phyloP scores from a whole-genome alignment of 2,113 vertebrate genomes.

The Eretmochelys imbricata region DNA sequence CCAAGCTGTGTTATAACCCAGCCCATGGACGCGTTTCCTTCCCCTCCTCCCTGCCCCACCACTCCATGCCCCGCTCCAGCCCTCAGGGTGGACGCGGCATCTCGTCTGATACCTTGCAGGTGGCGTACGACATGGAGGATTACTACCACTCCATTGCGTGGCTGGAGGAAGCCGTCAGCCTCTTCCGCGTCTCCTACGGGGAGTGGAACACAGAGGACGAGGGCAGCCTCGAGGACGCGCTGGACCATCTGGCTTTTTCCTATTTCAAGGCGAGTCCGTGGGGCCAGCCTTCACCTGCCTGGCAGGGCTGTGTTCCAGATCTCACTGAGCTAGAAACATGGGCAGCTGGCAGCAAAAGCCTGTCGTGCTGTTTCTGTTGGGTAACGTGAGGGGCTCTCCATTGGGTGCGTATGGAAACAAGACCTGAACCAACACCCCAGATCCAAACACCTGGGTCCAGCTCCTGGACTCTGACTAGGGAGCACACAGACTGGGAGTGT shows the following conservation, averaged over 20 bases:
- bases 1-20: neutral
- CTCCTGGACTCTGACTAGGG: neutral
- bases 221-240: constrained; percentile 88
- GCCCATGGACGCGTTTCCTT: neutral
- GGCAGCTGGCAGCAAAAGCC: too few species aligned
- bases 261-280: constrained; percentile 84
- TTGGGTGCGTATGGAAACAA: too few species aligned
- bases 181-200: constrained; percentile 84
- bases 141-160: constrained; percentile 92
- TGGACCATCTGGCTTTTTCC: constrained; percentile 94
- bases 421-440: too few species aligned
- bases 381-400: too few species aligned
- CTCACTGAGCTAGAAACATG: neutral
- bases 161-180: constrained; percentile 90
- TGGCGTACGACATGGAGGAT: constrained; percentile 91
- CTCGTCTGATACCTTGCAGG: constrained; percentile 72
- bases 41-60: neutral
- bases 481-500: too few species aligned
- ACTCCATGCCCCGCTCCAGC: neutral
- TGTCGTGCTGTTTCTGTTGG: too few species aligned
- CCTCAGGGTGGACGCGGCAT: fast-evolving
- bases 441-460: neutral
- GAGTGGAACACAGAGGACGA: constrained; percentile 87
- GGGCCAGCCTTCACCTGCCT: too few species aligned
- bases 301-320: too few species aligned